Base-by-base conservation (phyloP, 2,888 invertebrate genomes). In the Lordiphosa fenestrarum region DNA sequence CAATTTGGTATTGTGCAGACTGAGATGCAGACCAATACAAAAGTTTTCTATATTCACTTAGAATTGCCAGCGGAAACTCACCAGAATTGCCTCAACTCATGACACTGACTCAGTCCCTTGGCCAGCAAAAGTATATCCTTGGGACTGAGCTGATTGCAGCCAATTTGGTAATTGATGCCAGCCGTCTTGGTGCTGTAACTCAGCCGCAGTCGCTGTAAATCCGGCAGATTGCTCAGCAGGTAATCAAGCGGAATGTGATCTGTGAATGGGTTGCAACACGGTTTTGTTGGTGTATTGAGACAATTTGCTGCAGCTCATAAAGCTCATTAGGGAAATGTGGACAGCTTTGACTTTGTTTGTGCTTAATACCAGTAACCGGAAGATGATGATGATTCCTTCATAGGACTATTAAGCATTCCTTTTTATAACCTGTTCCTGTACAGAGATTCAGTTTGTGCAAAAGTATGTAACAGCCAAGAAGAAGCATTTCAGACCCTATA, bases 231-330 rank as follows among this genome's bases (percentile, higher is more conserved):
- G 66, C 83, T 80, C 63, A 90, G 74, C 63, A 90, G 86, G 75
- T 85, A 87, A 82, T 90, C 89, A 69, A 90, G 86, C 58, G 90
- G 90, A 83, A 90, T 88, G 75, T 90, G 90, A 86, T 89, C 89
- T 89, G 66, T 60, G 51, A 40, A 35, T 36, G 48, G 42, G 41
- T 30, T 30, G 15, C 15, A 15, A 1, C 15, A 15, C 15, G 15
- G 15, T 30, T 30, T 9, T 0, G 30, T 1, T 30, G 9, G 48
- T 15, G 36, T 12, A n/a, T 12, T 7, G 2, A 6, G 33, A 33
- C 19, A 15, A 15, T 25, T 25, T 25, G 25, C 1, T 25, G 25
- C 25, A 25, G 6, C 6, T 15, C 25, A 25, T 6, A 12, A 23
- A 12, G 12, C 9, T 10, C 9, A 19, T n/a, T n/a, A n/a, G 13